Conservation (phyloP, 2,113 vertebrate species). For the Perccottus glenii region DNA sequence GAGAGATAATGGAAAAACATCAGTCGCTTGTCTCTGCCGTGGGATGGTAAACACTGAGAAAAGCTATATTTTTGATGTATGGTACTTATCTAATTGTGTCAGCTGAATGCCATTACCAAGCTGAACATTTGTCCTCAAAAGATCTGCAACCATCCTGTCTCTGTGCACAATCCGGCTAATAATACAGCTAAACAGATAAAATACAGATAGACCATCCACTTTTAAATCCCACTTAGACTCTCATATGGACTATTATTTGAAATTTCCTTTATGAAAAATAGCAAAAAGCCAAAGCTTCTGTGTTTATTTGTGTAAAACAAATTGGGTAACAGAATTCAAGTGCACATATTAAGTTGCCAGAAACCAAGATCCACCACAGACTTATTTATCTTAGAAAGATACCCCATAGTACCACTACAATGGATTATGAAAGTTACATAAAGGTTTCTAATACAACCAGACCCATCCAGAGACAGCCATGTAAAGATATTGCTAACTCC, state of each 20-base stretch:
- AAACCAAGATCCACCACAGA: background rate
- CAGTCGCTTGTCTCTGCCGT: conserved; percentile 27
- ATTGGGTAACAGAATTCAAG: background rate
- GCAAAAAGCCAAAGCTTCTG: background rate
- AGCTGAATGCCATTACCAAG: conserved; percentile 1
- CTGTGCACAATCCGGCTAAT: background rate
- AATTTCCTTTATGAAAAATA: background rate
- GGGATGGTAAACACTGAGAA: conserved; percentile 11
- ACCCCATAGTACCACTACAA: too few relatives aligned
- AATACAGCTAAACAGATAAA: conserved; percentile 2
- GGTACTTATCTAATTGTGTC: conserved; percentile 12
- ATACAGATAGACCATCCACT: background rate
- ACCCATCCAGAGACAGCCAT: too few relatives aligned
- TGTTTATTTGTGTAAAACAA: background rate
- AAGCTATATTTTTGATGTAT: conserved; percentile 9
- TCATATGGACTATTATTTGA: conserved; percentile 1
- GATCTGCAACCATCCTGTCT: background rate
- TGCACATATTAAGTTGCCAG: background rate
- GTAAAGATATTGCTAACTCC: too few relatives aligned
- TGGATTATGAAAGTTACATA: too few relatives aligned
- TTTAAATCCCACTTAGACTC: background rate
- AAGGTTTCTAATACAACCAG: too few relatives aligned
- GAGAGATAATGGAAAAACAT: conserved; percentile 34
- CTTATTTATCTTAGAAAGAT: background rate
- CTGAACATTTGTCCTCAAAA: conserved; percentile 16